phyloP scores from a whole-genome alignment of 2,888 invertebrate genomes.

The Toxonevra muliebris region DNA sequence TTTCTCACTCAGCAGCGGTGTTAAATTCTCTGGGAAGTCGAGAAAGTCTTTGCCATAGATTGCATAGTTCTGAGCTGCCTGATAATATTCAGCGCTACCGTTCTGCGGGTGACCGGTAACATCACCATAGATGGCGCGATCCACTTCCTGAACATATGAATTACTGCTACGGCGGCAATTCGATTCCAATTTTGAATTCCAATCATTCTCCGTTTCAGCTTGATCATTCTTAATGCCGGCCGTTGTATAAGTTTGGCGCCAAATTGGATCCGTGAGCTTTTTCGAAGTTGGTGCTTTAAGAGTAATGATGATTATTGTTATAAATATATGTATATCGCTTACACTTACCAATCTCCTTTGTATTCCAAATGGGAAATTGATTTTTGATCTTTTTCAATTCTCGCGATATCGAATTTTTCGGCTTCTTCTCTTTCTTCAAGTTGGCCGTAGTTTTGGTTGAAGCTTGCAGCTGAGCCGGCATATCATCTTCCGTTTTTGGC shows the following conservation, averaged over 20 bases:
- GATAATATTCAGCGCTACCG: constrained; percentile 49
- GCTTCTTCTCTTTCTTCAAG: constrained; percentile 26
- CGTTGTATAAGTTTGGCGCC: constrained; percentile 28
- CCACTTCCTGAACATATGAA: constrained; percentile 51
- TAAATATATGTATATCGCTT: neutral
- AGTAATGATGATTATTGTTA: neutral
- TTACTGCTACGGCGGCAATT: constrained; percentile 40
- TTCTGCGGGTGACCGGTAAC: constrained; percentile 49
- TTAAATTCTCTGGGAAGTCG: constrained; percentile 50
- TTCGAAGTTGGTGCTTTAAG: constrained; percentile 22
- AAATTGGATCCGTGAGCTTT: constrained; percentile 32
- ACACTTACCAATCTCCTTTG: constrained; percentile 39
- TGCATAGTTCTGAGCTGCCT: constrained; percentile 59
- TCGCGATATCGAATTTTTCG: constrained; percentile 29
- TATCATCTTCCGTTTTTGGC: constrained; percentile 4
- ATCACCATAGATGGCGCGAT: constrained; percentile 51
- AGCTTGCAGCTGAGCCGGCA: neutral
- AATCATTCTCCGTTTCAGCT: constrained; percentile 28
- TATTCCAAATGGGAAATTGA: constrained; percentile 38
- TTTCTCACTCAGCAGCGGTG: constrained; percentile 34
- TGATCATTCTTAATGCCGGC: constrained; percentile 8
- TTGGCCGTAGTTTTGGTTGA: neutral
- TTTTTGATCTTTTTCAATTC: constrained; percentile 38
- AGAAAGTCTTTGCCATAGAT: constrained; percentile 49
- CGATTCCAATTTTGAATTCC: constrained; percentile 39